phyloP scores from a whole-genome alignment of 2,888 invertebrate species.

The Crossocerus cetratus region DNA sequence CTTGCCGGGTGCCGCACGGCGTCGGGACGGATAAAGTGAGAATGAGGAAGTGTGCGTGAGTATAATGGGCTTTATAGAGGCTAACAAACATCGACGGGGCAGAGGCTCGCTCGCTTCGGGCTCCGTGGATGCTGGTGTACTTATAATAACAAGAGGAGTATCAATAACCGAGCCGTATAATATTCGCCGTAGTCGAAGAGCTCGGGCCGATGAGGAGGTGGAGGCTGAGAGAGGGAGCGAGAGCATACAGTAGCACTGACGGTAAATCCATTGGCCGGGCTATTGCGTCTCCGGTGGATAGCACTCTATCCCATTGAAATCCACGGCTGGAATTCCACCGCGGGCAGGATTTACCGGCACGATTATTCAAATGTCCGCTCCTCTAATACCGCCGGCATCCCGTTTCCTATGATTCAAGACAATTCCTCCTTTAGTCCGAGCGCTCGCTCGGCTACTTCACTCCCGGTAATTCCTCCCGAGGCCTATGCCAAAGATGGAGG shows the following conservation, averaged over 20 bases:
- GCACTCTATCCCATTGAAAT: too few species aligned
- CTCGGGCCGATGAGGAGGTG: neutral
- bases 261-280: too few species aligned
- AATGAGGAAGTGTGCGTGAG: slow-evolving; percentile 47
- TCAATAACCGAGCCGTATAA: neutral
- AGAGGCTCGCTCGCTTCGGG: neutral
- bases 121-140: slow-evolving; percentile 33
- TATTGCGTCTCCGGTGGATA: too few species aligned
- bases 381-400: too few species aligned
- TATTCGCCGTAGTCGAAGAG: neutral
- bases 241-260: too few species aligned
- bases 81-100: slow-evolving; percentile 5
- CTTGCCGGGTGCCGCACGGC: slow-evolving; percentile 29
- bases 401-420: too few species aligned
- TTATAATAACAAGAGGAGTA: slow-evolving; percentile 26
- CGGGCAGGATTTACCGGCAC: slow-evolving; percentile 1
- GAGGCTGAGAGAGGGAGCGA: too few species aligned
- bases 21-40: slow-evolving; percentile 33
- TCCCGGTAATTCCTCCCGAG: too few species aligned
- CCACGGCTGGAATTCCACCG: neutral
- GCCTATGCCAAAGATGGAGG: too few species aligned
- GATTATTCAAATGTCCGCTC: neutral
- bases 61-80: slow-evolving; percentile 47
- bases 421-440: too few species aligned
- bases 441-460: too few species aligned